Conservation (phyloP, 1,140 invertebrate genomes). For the Zaprionus ghesquierei region DNA sequence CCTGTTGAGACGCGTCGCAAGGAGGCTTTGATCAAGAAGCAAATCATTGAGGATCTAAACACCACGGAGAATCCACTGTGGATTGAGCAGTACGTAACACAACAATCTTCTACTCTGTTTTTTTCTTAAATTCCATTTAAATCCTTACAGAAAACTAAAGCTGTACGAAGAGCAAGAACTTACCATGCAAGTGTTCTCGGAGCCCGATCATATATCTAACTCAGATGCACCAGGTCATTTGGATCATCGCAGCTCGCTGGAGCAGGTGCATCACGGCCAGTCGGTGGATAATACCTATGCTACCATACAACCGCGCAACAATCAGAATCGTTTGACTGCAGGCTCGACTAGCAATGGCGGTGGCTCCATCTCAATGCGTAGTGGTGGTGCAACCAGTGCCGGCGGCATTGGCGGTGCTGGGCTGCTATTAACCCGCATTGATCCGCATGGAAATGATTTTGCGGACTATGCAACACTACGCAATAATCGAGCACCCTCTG, state of each 20-base stretch:
- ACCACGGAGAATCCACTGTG: conserved; percentile 96
- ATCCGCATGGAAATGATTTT: conserved; percentile 83
- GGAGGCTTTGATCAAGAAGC: conserved; percentile 91
- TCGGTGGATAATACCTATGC: conserved; percentile 91
- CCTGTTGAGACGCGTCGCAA: conserved; percentile 85
- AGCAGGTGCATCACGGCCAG: conserved; percentile 82
- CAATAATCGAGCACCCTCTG: conserved; percentile 77
- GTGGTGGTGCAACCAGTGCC: conserved; percentile 62
- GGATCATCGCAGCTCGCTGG: conserved; percentile 76
- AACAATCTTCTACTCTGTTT: background rate
- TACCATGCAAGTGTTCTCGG: conserved; percentile 96
- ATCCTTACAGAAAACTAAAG: conserved; percentile 88
- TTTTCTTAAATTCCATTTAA: conserved; percentile 3
- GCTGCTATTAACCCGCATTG: conserved; percentile 75
- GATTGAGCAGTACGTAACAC: conserved; percentile 89
- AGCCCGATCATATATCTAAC: conserved; percentile 83
- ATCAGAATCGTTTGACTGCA: conserved; percentile 62
- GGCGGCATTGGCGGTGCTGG: conserved; percentile 65
- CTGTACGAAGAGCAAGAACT: conserved; percentile 96
- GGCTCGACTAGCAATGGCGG: conserved; percentile 54
- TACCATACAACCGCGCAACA: conserved; percentile 90
- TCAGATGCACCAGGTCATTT: conserved; percentile 78
- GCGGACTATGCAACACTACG: conserved; percentile 89
- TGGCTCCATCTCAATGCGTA: conserved; percentile 78
- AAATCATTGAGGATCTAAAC: conserved; percentile 92